These are phyloP conservation scores for Pagetopsis macropterus DNA, from an alignment of 2,797 vertebrate species.

Conservation along the genomic window DNA sequence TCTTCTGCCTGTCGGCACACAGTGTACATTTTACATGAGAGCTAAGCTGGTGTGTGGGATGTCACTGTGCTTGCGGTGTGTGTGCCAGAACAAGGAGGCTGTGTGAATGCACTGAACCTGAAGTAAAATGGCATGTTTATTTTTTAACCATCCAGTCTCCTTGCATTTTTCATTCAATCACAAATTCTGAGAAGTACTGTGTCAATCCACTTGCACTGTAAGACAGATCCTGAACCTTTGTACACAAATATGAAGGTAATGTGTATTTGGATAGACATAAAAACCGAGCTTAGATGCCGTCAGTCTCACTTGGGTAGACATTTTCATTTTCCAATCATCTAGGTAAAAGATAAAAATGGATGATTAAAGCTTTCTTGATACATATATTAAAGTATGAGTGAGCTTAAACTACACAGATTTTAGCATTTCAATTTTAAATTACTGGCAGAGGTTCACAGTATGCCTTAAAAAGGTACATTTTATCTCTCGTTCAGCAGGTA, in stretches of 20 bases:
- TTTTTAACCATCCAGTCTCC: conserved; percentile 59
- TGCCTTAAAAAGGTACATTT: conserved; percentile 21
- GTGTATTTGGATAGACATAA: neutral
- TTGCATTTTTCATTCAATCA: conserved; percentile 53
- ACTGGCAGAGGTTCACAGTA: conserved; percentile 14
- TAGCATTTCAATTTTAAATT: conserved; percentile 4
- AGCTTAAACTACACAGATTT: neutral
- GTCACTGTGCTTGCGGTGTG: conserved; percentile 73
- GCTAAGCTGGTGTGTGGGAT: conserved; percentile 87
- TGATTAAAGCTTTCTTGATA: neutral
- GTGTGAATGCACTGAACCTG: conserved; percentile 90
- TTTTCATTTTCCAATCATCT: neutral
- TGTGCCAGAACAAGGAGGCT: conserved; percentile 84
- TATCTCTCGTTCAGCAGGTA: conserved; percentile 30
- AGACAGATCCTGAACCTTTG: neutral
- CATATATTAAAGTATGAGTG: neutral
- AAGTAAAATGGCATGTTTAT: conserved; percentile 81
- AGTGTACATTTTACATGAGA: conserved; percentile 92
- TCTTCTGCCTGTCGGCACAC: conserved; percentile 83
- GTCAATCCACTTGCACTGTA: conserved; percentile 6
- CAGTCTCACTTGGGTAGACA: neutral
- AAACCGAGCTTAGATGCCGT: neutral
- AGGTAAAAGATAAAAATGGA: neutral
- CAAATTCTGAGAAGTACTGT: conserved; percentile 24
- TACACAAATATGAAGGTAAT: neutral